phyloP scores from a whole-genome alignment of 2,888 invertebrate genomes.

The Nomada ferruginata region DNA sequence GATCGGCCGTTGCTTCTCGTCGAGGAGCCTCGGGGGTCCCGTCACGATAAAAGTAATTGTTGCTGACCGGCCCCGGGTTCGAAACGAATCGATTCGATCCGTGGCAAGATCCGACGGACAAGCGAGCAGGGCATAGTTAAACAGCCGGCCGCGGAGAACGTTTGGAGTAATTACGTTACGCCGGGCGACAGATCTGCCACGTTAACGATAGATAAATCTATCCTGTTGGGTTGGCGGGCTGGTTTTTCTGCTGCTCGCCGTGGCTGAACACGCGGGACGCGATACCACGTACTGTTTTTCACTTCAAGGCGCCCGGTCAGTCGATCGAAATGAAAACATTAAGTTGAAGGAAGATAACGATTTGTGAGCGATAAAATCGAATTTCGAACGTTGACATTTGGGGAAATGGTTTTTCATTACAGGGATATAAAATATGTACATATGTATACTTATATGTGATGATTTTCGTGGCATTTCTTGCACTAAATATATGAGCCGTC shows the following conservation, averaged over 20 bases:
- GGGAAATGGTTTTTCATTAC: too few species aligned
- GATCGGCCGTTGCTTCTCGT: constrained; percentile 42
- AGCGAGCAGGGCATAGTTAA: constrained; percentile 29
- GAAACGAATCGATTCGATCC: constrained; percentile 67
- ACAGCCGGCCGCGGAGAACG: constrained; percentile 27
- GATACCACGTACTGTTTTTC: not conserved
- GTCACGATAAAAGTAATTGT: constrained; percentile 66
- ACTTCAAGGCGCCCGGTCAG: not conserved
- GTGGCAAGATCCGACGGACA: constrained; percentile 57
- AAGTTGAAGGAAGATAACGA: not conserved
- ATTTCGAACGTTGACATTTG: too few species aligned
- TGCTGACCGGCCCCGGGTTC: constrained; percentile 41
- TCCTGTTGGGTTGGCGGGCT: not conserved
- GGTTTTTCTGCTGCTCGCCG: not conserved
- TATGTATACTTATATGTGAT: too few species aligned
- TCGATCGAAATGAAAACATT: not conserved
- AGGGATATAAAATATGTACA: too few species aligned
- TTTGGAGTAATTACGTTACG: constrained; percentile 49
- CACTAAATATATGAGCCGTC: too few species aligned
- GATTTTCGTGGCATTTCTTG: too few species aligned
- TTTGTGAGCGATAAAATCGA: too few species aligned
- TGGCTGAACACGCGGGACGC: not conserved
- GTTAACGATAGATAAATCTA: constrained; percentile 46
- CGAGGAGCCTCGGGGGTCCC: constrained; percentile 24
- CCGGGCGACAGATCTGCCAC: constrained; percentile 46